Base-by-base conservation (phyloP, 2,113 vertebrate species). In the Mesembrinibis cayennensis region DNA sequence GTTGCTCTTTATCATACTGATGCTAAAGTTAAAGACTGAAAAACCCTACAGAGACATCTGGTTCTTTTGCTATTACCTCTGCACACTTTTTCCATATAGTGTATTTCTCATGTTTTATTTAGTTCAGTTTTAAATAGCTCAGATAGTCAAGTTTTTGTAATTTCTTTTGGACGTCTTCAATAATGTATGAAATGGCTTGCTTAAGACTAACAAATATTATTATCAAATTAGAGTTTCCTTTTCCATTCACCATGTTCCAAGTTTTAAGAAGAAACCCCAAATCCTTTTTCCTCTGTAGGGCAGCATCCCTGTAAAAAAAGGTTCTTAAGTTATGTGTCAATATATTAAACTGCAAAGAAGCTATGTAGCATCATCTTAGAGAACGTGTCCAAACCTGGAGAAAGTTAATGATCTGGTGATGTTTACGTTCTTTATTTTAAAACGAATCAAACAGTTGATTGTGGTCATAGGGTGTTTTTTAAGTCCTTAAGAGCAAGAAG, bases 31-130 rank as follows among this genome's bases (percentile, higher is more conserved):
- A 47, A 85, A 76, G 79, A n/a, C 29, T 59, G 63, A 78, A 94
- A 93, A 95, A 23, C 29, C 45, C 36, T 73, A 13, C 29, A 27
- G 69, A 94, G 90, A 84, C 95, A 95, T 96, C 87, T 97, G 84
- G 52, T 79, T 87, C 62, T 89, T 93, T 84, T 90, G 81, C 50
- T 82, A 15, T 85, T 94, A 94, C n/a, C 55, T 91, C 36, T 91
- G 78, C 45, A 59, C 32, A 36, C 44, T 91, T 94, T 95, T 95
- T 94, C 89, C 91, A 26, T 69, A 17, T 12, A 92, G 44, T n/a
- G 5, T 34, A 47, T 90, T 95, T 79, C 36, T 85, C 55, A 11
- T 78, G 53, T 70, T 95, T 91, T 90, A 67, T 50, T 56, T 84
- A 83, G 36, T 50, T 61, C 26, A 74, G 13, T 81, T 80, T 91